Conservation (phyloP, 2,797 vertebrate genomes). For the Pygocentrus nattereri region DNA sequence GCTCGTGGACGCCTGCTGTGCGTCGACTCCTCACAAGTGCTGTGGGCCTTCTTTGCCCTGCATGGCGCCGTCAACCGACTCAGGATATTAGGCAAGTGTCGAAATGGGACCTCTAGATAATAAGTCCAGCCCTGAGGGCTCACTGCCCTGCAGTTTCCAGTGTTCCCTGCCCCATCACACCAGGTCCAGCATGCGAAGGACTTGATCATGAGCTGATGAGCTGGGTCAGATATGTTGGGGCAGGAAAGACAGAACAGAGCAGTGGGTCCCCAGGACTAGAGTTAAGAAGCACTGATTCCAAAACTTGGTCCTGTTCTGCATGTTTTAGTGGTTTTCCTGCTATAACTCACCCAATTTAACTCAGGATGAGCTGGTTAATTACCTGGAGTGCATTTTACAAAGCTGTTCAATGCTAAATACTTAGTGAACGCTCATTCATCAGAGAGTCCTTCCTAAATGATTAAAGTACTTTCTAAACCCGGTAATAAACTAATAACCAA, state of each 20-base stretch:
- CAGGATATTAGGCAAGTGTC: conserved; percentile 85
- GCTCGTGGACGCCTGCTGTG: conserved; percentile 91
- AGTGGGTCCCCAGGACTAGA: neutral
- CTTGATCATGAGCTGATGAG: neutral
- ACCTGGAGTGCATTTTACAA: too few species aligned
- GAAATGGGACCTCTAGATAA: too few species aligned
- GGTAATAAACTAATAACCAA: too few species aligned
- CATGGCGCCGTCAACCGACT: conserved; percentile 95
- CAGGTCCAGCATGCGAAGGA: neutral
- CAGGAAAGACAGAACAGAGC: neutral
- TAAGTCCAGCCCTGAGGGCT: neutral
- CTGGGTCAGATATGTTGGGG: neutral
- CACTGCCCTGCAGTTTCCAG: neutral
- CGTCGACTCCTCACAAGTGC: conserved; percentile 93
- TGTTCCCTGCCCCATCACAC: neutral
- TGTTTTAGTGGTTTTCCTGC: too few species aligned
- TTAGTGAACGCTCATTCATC: too few species aligned
- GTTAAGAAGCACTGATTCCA: neutral
- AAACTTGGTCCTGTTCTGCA: neutral
- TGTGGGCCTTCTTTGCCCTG: conserved; percentile 96
- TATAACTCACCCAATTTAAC: too few species aligned
- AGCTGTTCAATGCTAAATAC: too few species aligned
- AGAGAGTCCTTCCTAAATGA: too few species aligned
- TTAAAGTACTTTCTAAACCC: too few species aligned
- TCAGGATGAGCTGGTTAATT: too few species aligned